phyloP scores from a whole-genome alignment of 2,113 vertebrate genomes.

The Nestor notabilis region DNA sequence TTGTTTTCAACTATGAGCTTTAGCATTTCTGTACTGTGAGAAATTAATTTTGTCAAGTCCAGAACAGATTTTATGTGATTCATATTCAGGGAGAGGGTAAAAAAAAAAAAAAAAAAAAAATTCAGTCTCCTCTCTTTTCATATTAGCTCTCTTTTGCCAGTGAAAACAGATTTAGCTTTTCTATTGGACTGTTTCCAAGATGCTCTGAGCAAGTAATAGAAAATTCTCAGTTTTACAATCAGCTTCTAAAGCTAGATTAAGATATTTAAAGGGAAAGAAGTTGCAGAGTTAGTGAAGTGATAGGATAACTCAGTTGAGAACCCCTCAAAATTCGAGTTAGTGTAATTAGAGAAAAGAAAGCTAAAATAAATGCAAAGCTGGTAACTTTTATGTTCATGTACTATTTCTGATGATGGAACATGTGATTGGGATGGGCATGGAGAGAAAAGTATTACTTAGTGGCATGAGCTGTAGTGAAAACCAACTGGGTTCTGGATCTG shows the following conservation, averaged over 20 bases:
- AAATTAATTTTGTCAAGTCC: background rate
- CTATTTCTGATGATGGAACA: background rate
- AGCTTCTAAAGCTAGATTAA: background rate
- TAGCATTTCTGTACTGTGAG: background rate
- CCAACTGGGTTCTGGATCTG: background rate
- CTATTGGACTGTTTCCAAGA: background rate
- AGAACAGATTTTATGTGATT: slow-evolving; percentile 3
- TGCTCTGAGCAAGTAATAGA: background rate
- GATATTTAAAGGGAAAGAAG: background rate
- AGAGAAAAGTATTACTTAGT: background rate
- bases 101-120: background rate
- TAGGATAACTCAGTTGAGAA: background rate
- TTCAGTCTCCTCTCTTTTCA: background rate
- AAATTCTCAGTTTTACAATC: background rate
- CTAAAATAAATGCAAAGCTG: background rate
- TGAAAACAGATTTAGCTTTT: background rate
- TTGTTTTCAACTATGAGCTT: background rate
- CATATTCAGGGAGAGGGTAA: background rate
- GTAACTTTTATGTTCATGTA: background rate
- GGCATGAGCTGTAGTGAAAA: background rate
- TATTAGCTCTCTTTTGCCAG: background rate
- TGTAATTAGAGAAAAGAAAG: background rate
- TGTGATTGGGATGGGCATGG: background rate
- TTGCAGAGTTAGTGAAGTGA: background rate
- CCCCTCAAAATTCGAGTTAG: background rate